Evolutionary conservation across 2,113 vertebrate genomes (phyloP).

Genomic region (Hippocampus comes): DNA sequence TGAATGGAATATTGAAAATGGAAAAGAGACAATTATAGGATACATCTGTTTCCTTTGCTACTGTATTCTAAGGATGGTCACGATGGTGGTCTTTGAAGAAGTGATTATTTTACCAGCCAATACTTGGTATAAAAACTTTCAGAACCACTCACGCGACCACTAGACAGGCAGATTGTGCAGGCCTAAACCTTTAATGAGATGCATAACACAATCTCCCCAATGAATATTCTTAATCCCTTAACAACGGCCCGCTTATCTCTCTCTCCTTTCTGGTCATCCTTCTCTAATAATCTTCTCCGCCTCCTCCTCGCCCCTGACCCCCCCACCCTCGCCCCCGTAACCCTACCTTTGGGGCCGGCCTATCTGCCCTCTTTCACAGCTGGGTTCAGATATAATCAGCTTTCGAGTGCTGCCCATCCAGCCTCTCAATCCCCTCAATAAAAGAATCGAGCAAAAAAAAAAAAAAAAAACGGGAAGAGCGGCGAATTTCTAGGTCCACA

Average conservation of each 20-base stretch:
- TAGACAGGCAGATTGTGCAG: constrained; percentile 50
- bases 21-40: too few species aligned
- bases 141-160: not conserved
- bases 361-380: constrained; percentile 48
- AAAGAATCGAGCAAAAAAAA: constrained; percentile 42
- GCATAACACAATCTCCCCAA: constrained; percentile 50
- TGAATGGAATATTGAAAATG: too few species aligned
- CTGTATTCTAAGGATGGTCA: too few species aligned
- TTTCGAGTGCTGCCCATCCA: constrained; percentile 53
- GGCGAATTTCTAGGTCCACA: constrained; percentile 48
- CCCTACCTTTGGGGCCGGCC: constrained; percentile 34
- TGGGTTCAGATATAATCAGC: constrained; percentile 64
- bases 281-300: constrained; percentile 24
- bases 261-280: constrained; percentile 28
- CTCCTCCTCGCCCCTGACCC: constrained; percentile 30
- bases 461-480: constrained; percentile 47
- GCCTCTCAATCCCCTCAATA: constrained; percentile 58
- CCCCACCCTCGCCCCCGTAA: constrained; percentile 27
- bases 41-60: too few species aligned
- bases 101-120: too few species aligned
- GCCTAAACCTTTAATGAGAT: constrained; percentile 59
- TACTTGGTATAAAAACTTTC: too few species aligned
- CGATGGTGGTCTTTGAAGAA: too few species aligned
- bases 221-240: constrained; percentile 68
- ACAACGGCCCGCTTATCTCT: constrained; percentile 39